A percentile compares a stretch with the other conserved stretches of the same genome.
Evolutionary conservation across 2,113 vertebrate species (phyloP).

Genomic region (Limnothrissa miodon): DNA sequence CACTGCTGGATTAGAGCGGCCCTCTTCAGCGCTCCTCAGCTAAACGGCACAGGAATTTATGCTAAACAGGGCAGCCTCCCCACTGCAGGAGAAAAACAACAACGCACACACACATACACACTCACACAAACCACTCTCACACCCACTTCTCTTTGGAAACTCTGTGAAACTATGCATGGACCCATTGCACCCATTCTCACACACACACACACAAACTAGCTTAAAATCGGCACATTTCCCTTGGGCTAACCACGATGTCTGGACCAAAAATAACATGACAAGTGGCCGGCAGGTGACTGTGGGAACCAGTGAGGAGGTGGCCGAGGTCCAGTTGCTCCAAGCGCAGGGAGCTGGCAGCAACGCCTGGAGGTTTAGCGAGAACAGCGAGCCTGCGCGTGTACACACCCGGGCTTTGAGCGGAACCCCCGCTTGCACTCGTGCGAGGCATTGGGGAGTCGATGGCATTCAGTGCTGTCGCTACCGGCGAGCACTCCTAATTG

Average conservation of each 20-base stretch:
- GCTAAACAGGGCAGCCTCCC: neutral
- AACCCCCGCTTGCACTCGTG: neutral
- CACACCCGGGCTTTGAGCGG: neutral
- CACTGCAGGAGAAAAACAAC: neutral
- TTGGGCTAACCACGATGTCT: neutral
- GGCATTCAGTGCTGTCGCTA: neutral
- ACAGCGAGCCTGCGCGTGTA: neutral
- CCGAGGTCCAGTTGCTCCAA: neutral
- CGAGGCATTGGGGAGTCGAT: neutral
- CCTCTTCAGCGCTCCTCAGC: neutral
- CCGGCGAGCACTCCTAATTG: neutral
- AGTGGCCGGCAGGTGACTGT: neutral
- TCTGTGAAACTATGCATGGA: too few relatives aligned
- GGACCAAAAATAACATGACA: neutral
- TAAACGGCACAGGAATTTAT: neutral
- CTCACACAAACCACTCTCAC: neutral
- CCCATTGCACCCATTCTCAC: neutral
- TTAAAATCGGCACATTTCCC: neutral
- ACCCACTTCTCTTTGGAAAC: neutral
- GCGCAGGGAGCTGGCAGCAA: neutral
- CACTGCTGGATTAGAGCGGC: constrained; percentile 6
- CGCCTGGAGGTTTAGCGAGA: neutral
- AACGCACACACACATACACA: neutral
- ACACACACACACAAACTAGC: neutral
- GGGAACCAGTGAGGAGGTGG: neutral